Evolutionary conservation across 2,797 vertebrate genomes (phyloP), one percentile per base, ranked within the genome.

Genomic region (Ceryle rudis): DNA sequence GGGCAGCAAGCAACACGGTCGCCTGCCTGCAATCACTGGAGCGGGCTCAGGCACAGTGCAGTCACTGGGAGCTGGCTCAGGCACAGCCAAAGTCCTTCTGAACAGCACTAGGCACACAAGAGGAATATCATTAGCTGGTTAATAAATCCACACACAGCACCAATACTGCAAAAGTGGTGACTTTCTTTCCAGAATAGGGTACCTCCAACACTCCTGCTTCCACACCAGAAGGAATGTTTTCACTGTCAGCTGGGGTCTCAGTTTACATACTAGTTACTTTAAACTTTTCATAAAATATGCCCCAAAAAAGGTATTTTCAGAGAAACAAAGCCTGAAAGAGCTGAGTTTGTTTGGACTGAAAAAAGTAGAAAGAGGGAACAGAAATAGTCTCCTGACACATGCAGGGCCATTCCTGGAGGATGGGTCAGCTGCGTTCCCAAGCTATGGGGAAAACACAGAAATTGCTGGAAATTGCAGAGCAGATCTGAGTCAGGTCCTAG

Each of bases 21-120:
- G 4, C 51, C 20, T 19, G 42, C 5, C 33, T 28, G 39, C 26
- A 0, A 0, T 1, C 1, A 2, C 51, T 44, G 26, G n/a, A 86
- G 21, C n/a, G 31, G 83, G 26, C 18, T 69, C 37, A 70, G 74
- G 46, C 52, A 73, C 21, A 49, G 70, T 28, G 39, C 26, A 0
- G 0, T 1, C 1, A 2, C 51, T 44, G 73, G 26, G n/a, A 86
- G 19, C 35, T 31, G 86, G 26, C 21, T 69, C 37, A 70, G 74
- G 46, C 52, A 70, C 25, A 52, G 70, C 51, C 61, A 3, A 49
- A 73, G 42, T 21, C 57, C 75, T 46, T 9, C 46, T 12, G n/a
- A 55, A 14, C 13, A 33, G 61, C 31, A 7, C 28, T 17, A 26
- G 37, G 31, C 54, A 67, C 33, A 19, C 4, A 5, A 4, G 17